Base-by-base conservation (phyloP, 2,113 vertebrate genomes). In the Lucifuga dentata region DNA sequence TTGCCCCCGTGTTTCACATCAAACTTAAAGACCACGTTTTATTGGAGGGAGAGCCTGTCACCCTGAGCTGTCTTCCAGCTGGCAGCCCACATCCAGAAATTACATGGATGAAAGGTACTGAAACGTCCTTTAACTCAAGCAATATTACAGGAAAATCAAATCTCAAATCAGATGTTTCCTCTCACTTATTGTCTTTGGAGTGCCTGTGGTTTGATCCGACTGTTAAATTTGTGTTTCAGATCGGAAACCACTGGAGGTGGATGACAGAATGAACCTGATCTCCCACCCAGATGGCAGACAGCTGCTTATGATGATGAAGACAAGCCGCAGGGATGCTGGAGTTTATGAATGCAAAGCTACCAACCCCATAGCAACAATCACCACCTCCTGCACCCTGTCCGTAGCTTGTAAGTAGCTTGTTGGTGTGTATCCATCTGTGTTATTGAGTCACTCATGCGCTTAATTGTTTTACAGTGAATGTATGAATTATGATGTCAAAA, bases 1-100 rank as follows among this genome's bases (percentile, higher is more conserved):
- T 98, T 13, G 94, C 95, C 38, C 96, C 97, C 0, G 84, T 98
- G 76, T 99, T 99, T 91, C 97, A 97, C 86, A 96, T 99, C 89
- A 97, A 98, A 72, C 90, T 99, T 76, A 97, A 94, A 89, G 96
- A 99, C 90, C 94, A 95, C 79, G 86, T 97, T 89, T 85, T 98
- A 71, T 76, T 98, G 64, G 97, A 98, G 73, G 96, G 95, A 0
- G 96, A 97, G 11, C 87, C 95, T 0, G 90, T 96, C 77, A 96
- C 96, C 4, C 93, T 99, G 12, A 96, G 93, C 86, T 98, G 96
- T 84, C 94, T 98, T 15, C 95, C 97, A 0, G 96, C 96, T 0
- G 96, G 94, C 50, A 96, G 95, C 81, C 96, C 97, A 0, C 90
- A 89, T 10, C 96, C 97, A 17, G 88, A 78, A 10, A 96, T 98